A percentile compares a stretch with the other conserved stretches of the same genome.
These are phyloP conservation scores for Microctonus brassicae DNA, from an alignment of 2,888 invertebrate species.

Conservation along the genomic window DNA sequence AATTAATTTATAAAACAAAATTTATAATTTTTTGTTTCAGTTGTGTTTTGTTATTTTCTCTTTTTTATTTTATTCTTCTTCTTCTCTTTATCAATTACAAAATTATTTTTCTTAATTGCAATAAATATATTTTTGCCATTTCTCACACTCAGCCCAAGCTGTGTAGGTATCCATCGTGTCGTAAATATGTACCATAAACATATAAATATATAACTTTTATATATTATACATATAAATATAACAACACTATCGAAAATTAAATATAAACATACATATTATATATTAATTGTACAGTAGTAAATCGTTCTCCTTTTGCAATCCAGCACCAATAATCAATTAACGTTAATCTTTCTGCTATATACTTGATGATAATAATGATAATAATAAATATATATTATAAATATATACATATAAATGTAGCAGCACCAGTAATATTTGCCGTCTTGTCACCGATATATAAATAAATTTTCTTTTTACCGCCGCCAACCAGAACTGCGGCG, in stretches of 20 bases:
- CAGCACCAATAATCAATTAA: slow-evolving; percentile 28
- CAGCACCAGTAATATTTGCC: slow-evolving; percentile 49
- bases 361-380: slow-evolving; percentile 31
- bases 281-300: slow-evolving; percentile 37
- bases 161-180: slow-evolving; percentile 52
- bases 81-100: slow-evolving; percentile 27
- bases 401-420: slow-evolving; percentile 38
- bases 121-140: not conserved
- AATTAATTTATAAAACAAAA: not conserved
- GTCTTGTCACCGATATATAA: slow-evolving; percentile 46
- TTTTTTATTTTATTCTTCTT: slow-evolving; percentile 35
- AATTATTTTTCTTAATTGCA: slow-evolving; percentile 26
- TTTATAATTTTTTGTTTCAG: slow-evolving; percentile 17
- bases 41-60: slow-evolving; percentile 38
- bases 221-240: slow-evolving; percentile 10
- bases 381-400: no score
- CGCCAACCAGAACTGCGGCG: slow-evolving; percentile 47
- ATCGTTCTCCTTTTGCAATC: slow-evolving; percentile 30
- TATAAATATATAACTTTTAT: slow-evolving; percentile 50
- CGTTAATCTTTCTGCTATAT: slow-evolving; percentile 34
- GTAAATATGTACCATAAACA: slow-evolving; percentile 68
- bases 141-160: slow-evolving; percentile 43
- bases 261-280: slow-evolving; percentile 25
- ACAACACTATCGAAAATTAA: not conserved
- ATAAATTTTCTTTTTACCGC: slow-evolving; percentile 37